Evolutionary conservation across 2,888 invertebrate species (phyloP).

Genomic region (Cancer borealis): DNA sequence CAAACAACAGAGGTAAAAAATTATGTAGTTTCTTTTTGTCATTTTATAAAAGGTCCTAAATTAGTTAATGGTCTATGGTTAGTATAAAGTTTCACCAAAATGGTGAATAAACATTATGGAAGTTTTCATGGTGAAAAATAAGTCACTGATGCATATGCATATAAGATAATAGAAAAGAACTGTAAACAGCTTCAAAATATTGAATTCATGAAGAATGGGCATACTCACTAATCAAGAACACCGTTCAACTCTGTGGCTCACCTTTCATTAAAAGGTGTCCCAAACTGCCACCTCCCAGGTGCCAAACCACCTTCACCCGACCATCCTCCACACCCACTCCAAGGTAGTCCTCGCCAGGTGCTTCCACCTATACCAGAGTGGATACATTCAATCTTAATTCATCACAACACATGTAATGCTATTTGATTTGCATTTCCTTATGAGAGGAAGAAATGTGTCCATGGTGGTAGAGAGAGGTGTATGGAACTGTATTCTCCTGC

Average conservation of each 20-base stretch:
- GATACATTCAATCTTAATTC: not conserved
- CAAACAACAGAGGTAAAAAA: no score
- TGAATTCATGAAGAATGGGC: not conserved
- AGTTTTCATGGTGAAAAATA: not conserved
- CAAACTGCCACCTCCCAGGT: constrained; percentile 69
- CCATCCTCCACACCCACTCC: constrained; percentile 75
- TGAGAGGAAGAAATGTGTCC: no score
- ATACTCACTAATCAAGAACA: not conserved
- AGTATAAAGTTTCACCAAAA: no score
- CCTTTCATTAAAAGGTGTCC: constrained; percentile 62
- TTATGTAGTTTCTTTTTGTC: no score
- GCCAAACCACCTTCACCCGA: constrained; percentile 71
- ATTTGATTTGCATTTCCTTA: not conserved
- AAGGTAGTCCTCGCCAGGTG: constrained; percentile 68
- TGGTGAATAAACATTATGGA: not conserved
- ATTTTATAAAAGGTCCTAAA: no score
- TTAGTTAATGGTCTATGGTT: no score
- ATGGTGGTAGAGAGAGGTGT: no score
- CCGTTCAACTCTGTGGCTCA: constrained; percentile 33
- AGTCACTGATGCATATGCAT: not conserved
- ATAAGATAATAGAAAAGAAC: no score
- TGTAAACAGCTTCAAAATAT: not conserved
- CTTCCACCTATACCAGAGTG: constrained; percentile 62
- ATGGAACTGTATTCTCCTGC: no score
- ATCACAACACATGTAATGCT: not conserved